Conservation (phyloP, 2,888 invertebrate genomes). For the Galerucella calmariensis region DNA sequence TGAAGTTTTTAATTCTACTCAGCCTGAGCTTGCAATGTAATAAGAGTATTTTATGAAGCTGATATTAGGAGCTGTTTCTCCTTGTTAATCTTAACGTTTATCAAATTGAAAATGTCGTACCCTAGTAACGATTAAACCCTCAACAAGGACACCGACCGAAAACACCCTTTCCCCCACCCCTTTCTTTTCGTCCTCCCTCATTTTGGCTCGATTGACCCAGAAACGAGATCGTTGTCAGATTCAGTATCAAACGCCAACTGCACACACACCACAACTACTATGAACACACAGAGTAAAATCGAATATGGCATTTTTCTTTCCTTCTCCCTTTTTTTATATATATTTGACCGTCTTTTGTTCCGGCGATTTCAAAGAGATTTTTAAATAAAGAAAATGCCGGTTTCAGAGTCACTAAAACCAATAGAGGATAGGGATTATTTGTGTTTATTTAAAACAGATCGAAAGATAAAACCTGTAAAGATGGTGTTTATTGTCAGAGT, state of each 20-base stretch:
- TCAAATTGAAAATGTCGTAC: neutral
- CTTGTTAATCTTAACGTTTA: no score
- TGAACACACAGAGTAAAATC: constrained; percentile 13
- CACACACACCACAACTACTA: constrained; percentile 17
- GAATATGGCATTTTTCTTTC: neutral
- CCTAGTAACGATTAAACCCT: neutral
- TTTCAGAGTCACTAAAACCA: neutral
- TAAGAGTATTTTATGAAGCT: no score
- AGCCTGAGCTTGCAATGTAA: no score
- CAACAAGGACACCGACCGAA: neutral
- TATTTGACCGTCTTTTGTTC: neutral
- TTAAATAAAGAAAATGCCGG: neutral
- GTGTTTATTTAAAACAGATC: no score
- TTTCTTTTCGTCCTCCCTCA: neutral
- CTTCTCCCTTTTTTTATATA: neutral
- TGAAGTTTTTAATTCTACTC: no score
- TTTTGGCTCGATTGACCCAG: constrained; percentile 40
- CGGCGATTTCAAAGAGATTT: neutral
- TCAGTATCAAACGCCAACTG: constrained; percentile 35
- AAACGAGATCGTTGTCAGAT: constrained; percentile 40
- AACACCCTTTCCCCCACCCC: neutral
- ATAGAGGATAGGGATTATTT: neutral
- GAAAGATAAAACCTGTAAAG: no score
- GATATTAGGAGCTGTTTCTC: no score
- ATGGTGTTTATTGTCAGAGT: no score